phyloP scores from a whole-genome alignment of 2,888 invertebrate genomes.

The Eristalis intricaria region DNA sequence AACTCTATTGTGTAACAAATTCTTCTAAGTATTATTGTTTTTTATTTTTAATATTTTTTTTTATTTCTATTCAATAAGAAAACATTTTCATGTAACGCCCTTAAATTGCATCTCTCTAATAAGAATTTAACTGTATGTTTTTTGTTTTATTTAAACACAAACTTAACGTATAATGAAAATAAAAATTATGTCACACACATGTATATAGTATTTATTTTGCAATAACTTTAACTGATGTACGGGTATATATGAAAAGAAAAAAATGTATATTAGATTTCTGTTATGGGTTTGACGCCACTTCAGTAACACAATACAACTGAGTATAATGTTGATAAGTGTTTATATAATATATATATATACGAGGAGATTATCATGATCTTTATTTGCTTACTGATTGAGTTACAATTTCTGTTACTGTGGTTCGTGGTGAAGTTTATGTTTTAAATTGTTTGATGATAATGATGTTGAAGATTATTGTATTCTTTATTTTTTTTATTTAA shows the following conservation, averaged over 20 bases:
- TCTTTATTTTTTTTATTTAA: conserved; percentile 44
- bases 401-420: conserved; percentile 45
- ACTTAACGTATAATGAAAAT: conserved; percentile 9
- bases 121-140: conserved; percentile 34
- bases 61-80: conserved; percentile 25
- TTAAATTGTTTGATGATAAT: conserved; percentile 37
- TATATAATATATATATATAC: conserved; percentile 16
- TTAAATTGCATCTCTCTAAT: conserved; percentile 26
- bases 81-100: conserved; percentile 48
- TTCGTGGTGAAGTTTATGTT: conserved; percentile 50
- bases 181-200: conserved; percentile 59
- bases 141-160: conserved; percentile 30
- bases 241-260: not conserved
- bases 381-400: conserved; percentile 37
- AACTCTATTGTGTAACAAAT: conserved; percentile 58
- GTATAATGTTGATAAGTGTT: not conserved
- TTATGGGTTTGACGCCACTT: conserved; percentile 15
- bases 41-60: no score
- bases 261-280: conserved; percentile 11
- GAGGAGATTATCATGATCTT: conserved; percentile 17
- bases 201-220: conserved; percentile 37
- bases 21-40: conserved; percentile 40
- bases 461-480: conserved; percentile 23
- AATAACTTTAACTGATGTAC: not conserved
- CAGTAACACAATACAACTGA: conserved; percentile 45